These are phyloP conservation scores for Pachyuromys duprasi DNA, from an alignment of 2,797 vertebrate genomes.

Conservation along the genomic window DNA sequence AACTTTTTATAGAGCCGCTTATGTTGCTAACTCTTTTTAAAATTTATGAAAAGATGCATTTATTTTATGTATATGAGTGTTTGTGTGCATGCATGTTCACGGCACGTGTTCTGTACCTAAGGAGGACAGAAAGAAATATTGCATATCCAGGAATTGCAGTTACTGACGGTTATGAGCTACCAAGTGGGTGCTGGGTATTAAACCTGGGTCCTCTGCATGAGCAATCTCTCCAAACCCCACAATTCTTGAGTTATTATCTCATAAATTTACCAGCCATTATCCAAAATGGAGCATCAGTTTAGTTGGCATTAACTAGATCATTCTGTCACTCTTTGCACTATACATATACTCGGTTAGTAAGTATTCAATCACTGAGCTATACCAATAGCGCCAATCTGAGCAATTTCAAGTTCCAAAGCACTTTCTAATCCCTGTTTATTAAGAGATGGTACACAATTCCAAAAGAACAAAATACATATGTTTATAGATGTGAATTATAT, in stretches of 20 bases:
- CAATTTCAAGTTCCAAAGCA: conserved; percentile 39
- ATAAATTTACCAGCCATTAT: not conserved
- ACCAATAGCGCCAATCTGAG: not conserved
- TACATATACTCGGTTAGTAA: not conserved
- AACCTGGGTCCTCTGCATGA: not conserved
- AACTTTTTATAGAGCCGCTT: conserved; percentile 1
- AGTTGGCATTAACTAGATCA: not conserved
- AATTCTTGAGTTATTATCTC: not conserved
- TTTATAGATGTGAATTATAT: conserved; percentile 41
- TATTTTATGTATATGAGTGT: not conserved
- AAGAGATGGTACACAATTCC: not conserved
- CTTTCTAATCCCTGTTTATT: not conserved
- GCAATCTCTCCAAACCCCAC: not conserved
- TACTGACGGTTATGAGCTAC: not conserved
- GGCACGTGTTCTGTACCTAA: not conserved
- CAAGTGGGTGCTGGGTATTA: not conserved
- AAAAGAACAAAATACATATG: not conserved
- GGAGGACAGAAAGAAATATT: not conserved
- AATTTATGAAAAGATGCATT: not conserved
- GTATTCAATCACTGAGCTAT: not conserved
- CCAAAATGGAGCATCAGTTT: conserved; percentile 1
- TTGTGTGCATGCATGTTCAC: not conserved
- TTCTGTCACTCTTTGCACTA: not conserved
- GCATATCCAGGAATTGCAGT: not conserved
- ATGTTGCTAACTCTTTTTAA: not conserved